Conservation (phyloP, 2,888 invertebrate genomes). For the Strigamia transsilvanica region DNA sequence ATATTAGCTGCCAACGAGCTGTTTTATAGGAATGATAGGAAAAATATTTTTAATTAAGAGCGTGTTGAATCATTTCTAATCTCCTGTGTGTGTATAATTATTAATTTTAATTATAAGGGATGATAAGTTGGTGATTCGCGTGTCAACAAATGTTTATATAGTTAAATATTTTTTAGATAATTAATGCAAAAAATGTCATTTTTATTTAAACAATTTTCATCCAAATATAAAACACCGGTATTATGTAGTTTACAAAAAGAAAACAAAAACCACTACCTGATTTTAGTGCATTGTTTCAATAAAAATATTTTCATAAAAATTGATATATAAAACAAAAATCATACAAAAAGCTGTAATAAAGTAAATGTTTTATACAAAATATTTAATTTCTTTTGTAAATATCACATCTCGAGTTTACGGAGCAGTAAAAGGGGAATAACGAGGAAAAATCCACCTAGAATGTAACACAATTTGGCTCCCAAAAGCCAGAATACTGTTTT, state of each 20-base stretch:
- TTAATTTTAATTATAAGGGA: background rate
- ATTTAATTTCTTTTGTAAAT: background rate
- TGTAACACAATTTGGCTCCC: constrained; percentile 83
- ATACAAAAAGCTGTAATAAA: background rate
- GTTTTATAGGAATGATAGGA: background rate
- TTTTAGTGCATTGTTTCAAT: background rate
- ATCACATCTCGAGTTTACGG: constrained; percentile 4
- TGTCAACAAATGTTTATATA: too few relatives aligned
- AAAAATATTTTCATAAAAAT: background rate
- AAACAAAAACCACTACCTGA: background rate
- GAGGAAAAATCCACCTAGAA: constrained; percentile 78
- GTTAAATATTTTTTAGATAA: too few relatives aligned
- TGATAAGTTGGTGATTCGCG: background rate
- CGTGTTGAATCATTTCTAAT: background rate
- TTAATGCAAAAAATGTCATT: too few relatives aligned
- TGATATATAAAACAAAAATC: background rate
- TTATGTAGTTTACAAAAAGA: too few relatives aligned
- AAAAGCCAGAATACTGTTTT: constrained; percentile 87
- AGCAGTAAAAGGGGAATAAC: constrained; percentile 71
- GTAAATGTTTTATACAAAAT: constrained; percentile 9
- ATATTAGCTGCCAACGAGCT: constrained; percentile 15
- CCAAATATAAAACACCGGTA: too few relatives aligned
- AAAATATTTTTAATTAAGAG: constrained; percentile 14
- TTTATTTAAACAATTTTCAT: too few relatives aligned
- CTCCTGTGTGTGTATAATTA: background rate